These are phyloP conservation scores for Helobdella robusta DNA, from an alignment of 2,888 invertebrate species.

Conservation along the genomic window DNA sequence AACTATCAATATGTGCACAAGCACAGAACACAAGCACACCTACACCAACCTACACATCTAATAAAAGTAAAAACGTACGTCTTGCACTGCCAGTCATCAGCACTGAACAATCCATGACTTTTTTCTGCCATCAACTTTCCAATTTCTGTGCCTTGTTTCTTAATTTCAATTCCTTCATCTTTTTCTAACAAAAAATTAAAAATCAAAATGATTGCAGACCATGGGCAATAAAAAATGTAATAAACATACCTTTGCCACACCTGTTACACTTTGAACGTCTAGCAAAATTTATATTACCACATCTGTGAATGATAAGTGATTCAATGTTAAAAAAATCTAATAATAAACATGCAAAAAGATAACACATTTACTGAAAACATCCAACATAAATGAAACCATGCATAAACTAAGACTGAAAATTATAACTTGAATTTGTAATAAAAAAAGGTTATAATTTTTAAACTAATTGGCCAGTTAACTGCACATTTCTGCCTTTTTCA, in stretches of 20 bases:
- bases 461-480: too few species aligned
- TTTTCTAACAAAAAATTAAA: constrained; percentile 1
- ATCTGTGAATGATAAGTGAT: constrained; percentile 52
- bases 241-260: constrained; percentile 64
- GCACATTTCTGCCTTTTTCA: too few species aligned
- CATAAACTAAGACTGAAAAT: neutral
- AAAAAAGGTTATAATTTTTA: too few species aligned
- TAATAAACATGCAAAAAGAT: too few species aligned
- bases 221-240: constrained; percentile 9
- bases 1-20: too few species aligned
- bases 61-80: constrained; percentile 56
- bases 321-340: constrained; percentile 27
- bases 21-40: too few species aligned
- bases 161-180: constrained; percentile 31
- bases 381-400: too few species aligned
- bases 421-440: too few species aligned
- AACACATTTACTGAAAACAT: too few species aligned
- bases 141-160: constrained; percentile 69
- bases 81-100: constrained; percentile 98
- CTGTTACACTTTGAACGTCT: constrained; percentile 80
- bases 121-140: constrained; percentile 97
- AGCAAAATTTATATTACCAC: constrained; percentile 90
- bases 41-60: too few species aligned
- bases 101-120: constrained; percentile 86
- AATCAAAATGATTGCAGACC: neutral